phyloP scores from a whole-genome alignment of 2,797 vertebrate species.

The Triplophysa yarkandensis region DNA sequence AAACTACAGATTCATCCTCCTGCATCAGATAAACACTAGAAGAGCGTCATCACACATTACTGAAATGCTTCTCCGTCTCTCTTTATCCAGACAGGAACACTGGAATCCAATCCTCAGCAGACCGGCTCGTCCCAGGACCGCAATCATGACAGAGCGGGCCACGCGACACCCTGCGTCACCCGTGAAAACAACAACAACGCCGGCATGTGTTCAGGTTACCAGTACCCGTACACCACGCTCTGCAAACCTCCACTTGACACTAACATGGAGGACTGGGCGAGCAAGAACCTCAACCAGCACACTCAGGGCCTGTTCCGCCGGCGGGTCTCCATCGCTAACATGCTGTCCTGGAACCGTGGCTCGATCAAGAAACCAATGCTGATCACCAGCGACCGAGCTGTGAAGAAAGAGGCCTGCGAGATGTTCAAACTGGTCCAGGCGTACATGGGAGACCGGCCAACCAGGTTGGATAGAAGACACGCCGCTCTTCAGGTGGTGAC shows the following conservation, averaged over 20 bases:
- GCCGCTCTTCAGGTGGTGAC: constrained; percentile 73
- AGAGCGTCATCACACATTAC: not conserved
- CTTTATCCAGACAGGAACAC: constrained; percentile 65
- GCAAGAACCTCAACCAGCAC: constrained; percentile 82
- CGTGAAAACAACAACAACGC: constrained; percentile 25
- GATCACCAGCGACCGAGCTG: constrained; percentile 74
- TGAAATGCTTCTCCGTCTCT: constrained; percentile 21
- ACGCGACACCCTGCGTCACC: constrained; percentile 21
- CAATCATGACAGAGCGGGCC: constrained; percentile 22
- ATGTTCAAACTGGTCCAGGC: constrained; percentile 82
- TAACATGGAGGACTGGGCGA: constrained; percentile 81
- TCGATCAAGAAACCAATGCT: constrained; percentile 84
- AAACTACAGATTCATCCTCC: constrained; percentile 18
- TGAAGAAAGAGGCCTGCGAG: constrained; percentile 82
- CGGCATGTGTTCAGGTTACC: constrained; percentile 57
- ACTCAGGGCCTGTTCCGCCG: constrained; percentile 80
- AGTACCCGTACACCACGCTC: constrained; percentile 73
- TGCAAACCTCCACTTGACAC: constrained; percentile 74
- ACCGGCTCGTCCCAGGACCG: constrained; percentile 56
- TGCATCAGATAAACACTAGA: constrained; percentile 14
- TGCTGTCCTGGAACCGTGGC: constrained; percentile 79
- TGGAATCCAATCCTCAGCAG: constrained; percentile 66
- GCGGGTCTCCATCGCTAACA: constrained; percentile 78
- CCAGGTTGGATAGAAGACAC: constrained; percentile 71
- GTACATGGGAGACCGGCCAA: constrained; percentile 81